These are phyloP conservation scores for Lepeophtheirus salmonis DNA, from an alignment of 1,140 invertebrate genomes.

Conservation along the genomic window DNA sequence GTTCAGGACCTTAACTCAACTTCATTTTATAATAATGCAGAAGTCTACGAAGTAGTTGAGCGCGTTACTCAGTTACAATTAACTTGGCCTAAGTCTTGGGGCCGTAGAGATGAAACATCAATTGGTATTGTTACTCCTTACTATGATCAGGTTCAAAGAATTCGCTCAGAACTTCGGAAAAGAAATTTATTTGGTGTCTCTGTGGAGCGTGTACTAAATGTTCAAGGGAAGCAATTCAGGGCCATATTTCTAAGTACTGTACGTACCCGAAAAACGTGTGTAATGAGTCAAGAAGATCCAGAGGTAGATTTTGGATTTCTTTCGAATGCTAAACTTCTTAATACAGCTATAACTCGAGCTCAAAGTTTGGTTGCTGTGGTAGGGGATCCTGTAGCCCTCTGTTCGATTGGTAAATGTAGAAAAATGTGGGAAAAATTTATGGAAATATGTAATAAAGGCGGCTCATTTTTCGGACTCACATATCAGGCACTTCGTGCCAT, in stretches of 20 bases:
- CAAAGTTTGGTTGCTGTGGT: conserved; percentile 69
- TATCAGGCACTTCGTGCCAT: conserved; percentile 44
- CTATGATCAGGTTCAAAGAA: conserved; percentile 48
- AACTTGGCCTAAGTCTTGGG: conserved; percentile 35
- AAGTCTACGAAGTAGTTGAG: conserved; percentile 36
- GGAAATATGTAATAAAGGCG: conserved; percentile 46
- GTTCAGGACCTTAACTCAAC: conserved; percentile 51
- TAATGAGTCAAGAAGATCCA: conserved; percentile 24
- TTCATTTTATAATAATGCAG: conserved; percentile 62
- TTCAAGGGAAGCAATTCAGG: conserved; percentile 70
- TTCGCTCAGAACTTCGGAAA: conserved; percentile 38
- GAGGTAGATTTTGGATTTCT: conserved; percentile 39
- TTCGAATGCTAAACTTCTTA: conserved; percentile 61
- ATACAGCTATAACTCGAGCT: conserved; percentile 66
- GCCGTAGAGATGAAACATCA: conserved; percentile 29
- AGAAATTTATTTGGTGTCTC: conserved; percentile 49
- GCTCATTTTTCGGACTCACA: conserved; percentile 53
- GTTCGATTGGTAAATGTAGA: conserved; percentile 59
- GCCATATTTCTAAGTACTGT: conserved; percentile 68
- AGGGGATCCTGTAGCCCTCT: conserved; percentile 64
- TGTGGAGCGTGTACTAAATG: conserved; percentile 66
- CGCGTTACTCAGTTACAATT: conserved; percentile 31
- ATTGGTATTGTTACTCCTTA: conserved; percentile 58
- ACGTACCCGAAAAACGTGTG: conserved; percentile 50
- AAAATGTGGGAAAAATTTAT: conserved; percentile 67